Conservation (phyloP, 2,888 invertebrate species). For the Lacanobia wlatinum region DNA sequence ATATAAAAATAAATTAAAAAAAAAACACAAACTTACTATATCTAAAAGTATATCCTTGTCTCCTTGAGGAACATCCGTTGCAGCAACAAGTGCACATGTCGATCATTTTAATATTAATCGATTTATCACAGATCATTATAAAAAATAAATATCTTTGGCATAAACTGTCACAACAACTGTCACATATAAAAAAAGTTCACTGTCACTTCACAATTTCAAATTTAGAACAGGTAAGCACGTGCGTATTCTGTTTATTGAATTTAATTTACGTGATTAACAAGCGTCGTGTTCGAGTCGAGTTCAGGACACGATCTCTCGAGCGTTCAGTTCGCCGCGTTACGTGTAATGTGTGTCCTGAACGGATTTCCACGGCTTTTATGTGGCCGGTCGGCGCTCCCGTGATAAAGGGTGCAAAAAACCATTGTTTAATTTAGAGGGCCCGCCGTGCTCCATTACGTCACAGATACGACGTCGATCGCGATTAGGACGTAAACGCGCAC, state of each 20-base stretch:
- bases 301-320: constrained; percentile 76
- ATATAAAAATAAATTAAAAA: constrained; percentile 34
- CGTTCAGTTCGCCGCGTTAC: constrained; percentile 87
- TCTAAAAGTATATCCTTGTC: constrained; percentile 71
- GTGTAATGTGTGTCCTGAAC: constrained; percentile 89
- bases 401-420: constrained; percentile 90
- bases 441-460: constrained; percentile 83
- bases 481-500: constrained; percentile 81
- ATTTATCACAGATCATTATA: constrained; percentile 82
- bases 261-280: constrained; percentile 55
- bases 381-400: constrained; percentile 84
- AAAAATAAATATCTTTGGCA: constrained; percentile 74
- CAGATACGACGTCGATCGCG: constrained; percentile 83
- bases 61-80: constrained; percentile 78
- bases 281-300: constrained; percentile 68
- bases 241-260: constrained; percentile 61
- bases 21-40: constrained; percentile 75
- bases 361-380: constrained; percentile 89
- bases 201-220: constrained; percentile 74
- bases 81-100: constrained; percentile 77
- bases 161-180: constrained; percentile 68
- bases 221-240: constrained; percentile 68
- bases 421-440: constrained; percentile 88
- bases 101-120: constrained; percentile 76
- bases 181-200: constrained; percentile 68